Evolutionary conservation across 2,888 invertebrate species (phyloP), one percentile per base, ranked within the genome.

Genomic region (Leistus spinibarbis): DNA sequence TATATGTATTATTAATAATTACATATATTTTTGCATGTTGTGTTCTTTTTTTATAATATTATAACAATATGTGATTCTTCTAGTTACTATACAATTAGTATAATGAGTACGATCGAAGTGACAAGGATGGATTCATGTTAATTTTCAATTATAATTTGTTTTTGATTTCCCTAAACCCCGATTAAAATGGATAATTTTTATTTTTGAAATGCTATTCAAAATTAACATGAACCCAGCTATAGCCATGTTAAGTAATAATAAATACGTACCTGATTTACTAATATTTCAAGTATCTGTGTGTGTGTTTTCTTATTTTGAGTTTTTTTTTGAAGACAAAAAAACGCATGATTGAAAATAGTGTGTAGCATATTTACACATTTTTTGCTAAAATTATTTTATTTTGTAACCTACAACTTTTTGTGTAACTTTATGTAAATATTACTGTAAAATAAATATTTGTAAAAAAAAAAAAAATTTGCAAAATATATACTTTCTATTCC

Each of bases 241-340:
- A n/a, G 13, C 54, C 19, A 60, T 60, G 22, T 60, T 22, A 60
- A 3, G 10, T 16, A 60, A 60, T 60, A n/a, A 19, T 60, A 60
- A 60, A 22, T 60, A 60, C 60, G 60, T 60, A 60, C 60, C 60
- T 60, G 60, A 60, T 60, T 60, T 60, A 60, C 19, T 16, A 17
- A 20, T 60, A 16, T 60, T 20, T 60, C 40, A 60, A 22, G 60
- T 60, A 60, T 60, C 19, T 40, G 40, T 40, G n/a, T 1, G 54
- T 16, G 17, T 54, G 54, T 19, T 9, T 60, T 16, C 5, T 60
- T 60, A 20, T 13, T 60, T 60, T 60, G 13, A 19, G 16, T 7
- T 0, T 56, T 16, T 60, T 1, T 60, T 60, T 20, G 19, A 60
- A 19, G 17, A 60, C 13, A 10, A 13, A 40, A 40, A 40, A 40